Percentiles rank a stretch among this genome's conserved stretches.
Evolutionary conservation across 37 sponge, comb jelly and placozoan species (phyloP).

Genomic region (Mnemiopsis leidyi): DNA sequence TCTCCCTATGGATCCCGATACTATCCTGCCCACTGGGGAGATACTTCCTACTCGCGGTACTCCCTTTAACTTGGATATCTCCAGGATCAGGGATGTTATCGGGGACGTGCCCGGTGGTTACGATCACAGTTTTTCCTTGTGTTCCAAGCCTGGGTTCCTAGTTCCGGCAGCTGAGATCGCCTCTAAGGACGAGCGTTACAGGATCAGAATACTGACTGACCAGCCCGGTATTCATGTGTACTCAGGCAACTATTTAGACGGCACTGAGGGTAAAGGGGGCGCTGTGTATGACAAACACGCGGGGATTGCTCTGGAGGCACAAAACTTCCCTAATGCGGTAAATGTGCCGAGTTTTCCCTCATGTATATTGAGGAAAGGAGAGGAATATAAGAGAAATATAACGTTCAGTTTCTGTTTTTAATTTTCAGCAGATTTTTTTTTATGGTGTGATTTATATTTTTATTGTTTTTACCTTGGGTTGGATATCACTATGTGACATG

Average conservation of each 20-base stretch:
- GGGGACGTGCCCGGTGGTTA: constrained; percentile 72
- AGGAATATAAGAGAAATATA: constrained; percentile 55
- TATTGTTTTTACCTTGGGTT: no score
- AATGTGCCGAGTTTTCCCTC: constrained; percentile 67
- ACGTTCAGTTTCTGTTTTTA: constrained; percentile 47
- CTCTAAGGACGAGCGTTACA: background rate
- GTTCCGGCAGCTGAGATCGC: constrained; percentile 63
- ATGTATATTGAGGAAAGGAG: background rate
- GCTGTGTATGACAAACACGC: constrained; percentile 69
- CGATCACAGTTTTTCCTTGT: constrained; percentile 71
- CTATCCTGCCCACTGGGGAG: constrained; percentile 70
- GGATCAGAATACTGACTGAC: constrained; percentile 73
- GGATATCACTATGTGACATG: no score
- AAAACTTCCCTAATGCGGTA: constrained; percentile 86
- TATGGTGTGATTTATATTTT: no score
- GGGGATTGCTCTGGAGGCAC: constrained; percentile 91
- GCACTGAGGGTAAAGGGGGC: constrained; percentile 71
- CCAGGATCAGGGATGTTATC: constrained; percentile 76
- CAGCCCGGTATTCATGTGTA: constrained; percentile 92
- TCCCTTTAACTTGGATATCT: constrained; percentile 74
- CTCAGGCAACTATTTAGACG: constrained; percentile 84
- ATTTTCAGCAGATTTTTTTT: background rate
- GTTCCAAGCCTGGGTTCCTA: constrained; percentile 6
- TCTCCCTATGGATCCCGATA: constrained; percentile 22
- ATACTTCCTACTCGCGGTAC: constrained; percentile 74